Conservation (phyloP, 2,113 vertebrate genomes). For the Menidia beryllina region DNA sequence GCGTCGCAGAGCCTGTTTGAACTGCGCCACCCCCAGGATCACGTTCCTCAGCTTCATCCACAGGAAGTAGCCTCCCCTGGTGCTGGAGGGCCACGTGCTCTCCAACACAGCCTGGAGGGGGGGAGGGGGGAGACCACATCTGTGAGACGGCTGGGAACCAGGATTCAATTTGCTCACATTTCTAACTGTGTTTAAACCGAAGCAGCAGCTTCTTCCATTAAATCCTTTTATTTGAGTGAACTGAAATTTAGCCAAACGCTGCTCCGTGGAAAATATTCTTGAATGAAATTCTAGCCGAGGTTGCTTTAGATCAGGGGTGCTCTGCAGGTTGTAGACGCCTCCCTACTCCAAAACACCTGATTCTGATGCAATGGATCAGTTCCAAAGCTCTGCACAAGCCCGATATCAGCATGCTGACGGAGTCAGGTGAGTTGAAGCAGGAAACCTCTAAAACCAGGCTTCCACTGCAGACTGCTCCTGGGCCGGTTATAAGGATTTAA, state of each 20-base stretch:
- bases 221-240: conserved; percentile 15
- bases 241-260: conserved; percentile 8
- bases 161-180: too few species aligned
- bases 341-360: too few species aligned
- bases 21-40: conserved; percentile 91
- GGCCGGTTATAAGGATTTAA: not conserved
- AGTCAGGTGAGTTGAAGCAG: too few species aligned
- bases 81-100: conserved; percentile 98
- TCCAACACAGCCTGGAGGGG: conserved; percentile 92
- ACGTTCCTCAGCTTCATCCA: conserved; percentile 99
- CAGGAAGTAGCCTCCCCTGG: conserved; percentile 94
- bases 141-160: not conserved
- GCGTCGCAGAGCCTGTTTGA: conserved; percentile 90
- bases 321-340: too few species aligned
- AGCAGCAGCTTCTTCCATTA: not conserved
- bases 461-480: not conserved
- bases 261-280: conserved; percentile 7
- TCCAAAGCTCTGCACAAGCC: too few species aligned
- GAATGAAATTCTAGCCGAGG: conserved; percentile 38
- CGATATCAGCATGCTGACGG: too few species aligned
- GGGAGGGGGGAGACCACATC: conserved; percentile 18
- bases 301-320: not conserved
- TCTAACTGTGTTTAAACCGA: not conserved
- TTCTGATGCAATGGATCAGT: too few species aligned
- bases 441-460: too few species aligned